phyloP scores from a whole-genome alignment of 2,113 vertebrate genomes.

The Prochilodus magdalenae region DNA sequence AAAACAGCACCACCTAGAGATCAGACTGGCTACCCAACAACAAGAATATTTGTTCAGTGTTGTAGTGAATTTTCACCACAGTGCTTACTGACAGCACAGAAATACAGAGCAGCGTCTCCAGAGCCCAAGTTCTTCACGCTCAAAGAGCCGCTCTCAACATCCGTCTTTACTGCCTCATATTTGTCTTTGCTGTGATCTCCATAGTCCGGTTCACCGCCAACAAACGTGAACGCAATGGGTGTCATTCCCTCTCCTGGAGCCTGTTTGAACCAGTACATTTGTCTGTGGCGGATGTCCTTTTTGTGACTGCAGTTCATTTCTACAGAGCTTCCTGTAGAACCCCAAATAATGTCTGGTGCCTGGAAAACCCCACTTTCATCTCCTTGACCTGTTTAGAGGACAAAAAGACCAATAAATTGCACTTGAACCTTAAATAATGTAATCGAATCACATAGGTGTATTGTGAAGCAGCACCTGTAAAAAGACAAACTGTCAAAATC shows the following conservation, averaged over 20 bases:
- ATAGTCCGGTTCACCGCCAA: constrained; percentile 10
- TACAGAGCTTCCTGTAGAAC: neutral
- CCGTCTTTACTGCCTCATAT: constrained; percentile 15
- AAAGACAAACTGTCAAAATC: neutral
- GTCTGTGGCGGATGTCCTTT: constrained; percentile 7
- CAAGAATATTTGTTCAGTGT: constrained; percentile 19
- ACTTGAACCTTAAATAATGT: too few species aligned
- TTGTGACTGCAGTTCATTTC: constrained; percentile 34
- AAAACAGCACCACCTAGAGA: too few species aligned
- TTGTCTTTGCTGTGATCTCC: constrained; percentile 15
- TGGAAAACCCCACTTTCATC: constrained; percentile 24
- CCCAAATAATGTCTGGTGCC: neutral
- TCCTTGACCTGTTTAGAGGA: neutral
- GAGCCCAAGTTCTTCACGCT: constrained; percentile 32
- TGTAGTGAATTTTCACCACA: neutral
- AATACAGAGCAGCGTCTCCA: constrained; percentile 44
- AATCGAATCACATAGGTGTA: neutral
- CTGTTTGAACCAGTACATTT: constrained; percentile 52
- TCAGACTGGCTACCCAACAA: neutral
- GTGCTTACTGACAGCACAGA: constrained; percentile 49
- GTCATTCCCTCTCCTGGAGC: neutral
- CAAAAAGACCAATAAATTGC: neutral
- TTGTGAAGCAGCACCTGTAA: neutral
- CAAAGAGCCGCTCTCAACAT: constrained; percentile 29
- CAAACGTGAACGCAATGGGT: constrained; percentile 20